Base-by-base conservation (phyloP, 2,888 invertebrate genomes). In the Halictus quadricinctus region DNA sequence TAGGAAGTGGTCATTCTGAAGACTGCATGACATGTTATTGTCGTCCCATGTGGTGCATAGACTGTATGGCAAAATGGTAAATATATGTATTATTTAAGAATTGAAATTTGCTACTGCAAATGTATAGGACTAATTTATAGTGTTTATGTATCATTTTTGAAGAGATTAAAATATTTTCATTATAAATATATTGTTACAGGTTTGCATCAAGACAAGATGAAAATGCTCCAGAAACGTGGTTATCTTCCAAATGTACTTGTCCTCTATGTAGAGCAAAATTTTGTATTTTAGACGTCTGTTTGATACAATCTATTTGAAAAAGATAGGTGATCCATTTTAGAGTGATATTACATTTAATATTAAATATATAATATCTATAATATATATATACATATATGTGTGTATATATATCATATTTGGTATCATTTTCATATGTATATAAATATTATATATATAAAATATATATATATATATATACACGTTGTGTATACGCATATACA, bases 1-100 rank as follows among this genome's bases (percentile, higher is more conserved):
- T 93, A 8, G 95, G 95, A 76, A 95, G 95, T 25, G 92, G 92
- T 58, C 92, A 94, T 83, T 93, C 90, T 6, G 87, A 92, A 36
- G 94, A 92, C 82, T 97, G 97, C 91, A 93, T 93, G 25, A 95
- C 94, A 77, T 97, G 97, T 92, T 96, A 96, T 92, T 98, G 97
- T 93, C 96, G 97, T 78, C 98, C 98, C 43, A 97, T 98, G 96
- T 98, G 98, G 98, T 99, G 98, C 95, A 95, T 96, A 41, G 96
- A 97, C 88, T 99, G 98, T 94, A 96, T 98, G 95, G 97, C 96
- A 0, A 96, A 97, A 92, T 98, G 98, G 98, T 95, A 87, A 91
- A 91, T 79, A 81, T n/a, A 69, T 58, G 74, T 78, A 13, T 29
- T 75, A 58, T 54, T 66, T 18, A 58, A 74, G 77, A 79, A 48